Evolutionary conservation across 2,888 invertebrate genomes (phyloP).

Genomic region (Thymelicus sylvestris): DNA sequence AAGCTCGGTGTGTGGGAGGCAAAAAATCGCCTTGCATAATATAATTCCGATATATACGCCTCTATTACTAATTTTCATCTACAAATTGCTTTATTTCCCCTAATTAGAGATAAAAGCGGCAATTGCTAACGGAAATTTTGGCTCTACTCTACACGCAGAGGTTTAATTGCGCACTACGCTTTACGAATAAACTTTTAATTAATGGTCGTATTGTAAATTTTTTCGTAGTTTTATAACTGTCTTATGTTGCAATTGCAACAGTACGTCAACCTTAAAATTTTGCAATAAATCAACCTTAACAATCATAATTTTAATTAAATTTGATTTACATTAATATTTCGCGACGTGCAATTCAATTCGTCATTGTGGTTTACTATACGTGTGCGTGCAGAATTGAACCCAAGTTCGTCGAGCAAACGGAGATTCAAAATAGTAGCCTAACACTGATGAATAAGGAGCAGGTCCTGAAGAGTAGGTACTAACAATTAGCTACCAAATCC

Average conservation of each 20-base stretch:
- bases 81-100: conserved; percentile 50
- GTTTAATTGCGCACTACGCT: conserved; percentile 30
- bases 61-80: conserved; percentile 45
- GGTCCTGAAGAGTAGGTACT: too few relatives aligned
- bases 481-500: too few relatives aligned
- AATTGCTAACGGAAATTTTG: conserved; percentile 21
- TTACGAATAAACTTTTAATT: conserved; percentile 35
- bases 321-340: too few relatives aligned
- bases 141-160: conserved; percentile 16
- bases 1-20: conserved; percentile 47
- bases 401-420: too few relatives aligned
- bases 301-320: too few relatives aligned
- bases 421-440: too few relatives aligned
- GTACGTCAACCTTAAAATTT: not conserved
- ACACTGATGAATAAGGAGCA: too few relatives aligned
- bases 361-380: too few relatives aligned
- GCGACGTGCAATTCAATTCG: too few relatives aligned
- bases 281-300: too few relatives aligned
- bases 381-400: too few relatives aligned
- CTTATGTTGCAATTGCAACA: not conserved
- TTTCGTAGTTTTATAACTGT: conserved; percentile 4
- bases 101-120: conserved; percentile 43
- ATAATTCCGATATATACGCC: conserved; percentile 44
- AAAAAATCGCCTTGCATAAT: conserved; percentile 46
- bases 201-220: conserved; percentile 20